These are phyloP conservation scores for Esox niger DNA, from an alignment of 2,113 vertebrate species.

Conservation along the genomic window DNA sequence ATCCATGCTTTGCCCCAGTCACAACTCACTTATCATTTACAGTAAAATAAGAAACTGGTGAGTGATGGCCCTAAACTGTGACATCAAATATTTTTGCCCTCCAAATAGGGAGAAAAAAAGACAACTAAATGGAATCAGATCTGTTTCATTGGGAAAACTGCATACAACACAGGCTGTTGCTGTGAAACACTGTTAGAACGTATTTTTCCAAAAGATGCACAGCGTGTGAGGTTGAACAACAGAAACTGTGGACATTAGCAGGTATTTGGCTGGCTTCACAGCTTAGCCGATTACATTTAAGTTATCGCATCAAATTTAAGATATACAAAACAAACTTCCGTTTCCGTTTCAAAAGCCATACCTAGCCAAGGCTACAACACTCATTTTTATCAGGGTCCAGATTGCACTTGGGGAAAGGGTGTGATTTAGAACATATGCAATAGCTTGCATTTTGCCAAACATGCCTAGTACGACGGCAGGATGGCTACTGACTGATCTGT, in stretches of 20 bases:
- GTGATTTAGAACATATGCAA: too few species aligned
- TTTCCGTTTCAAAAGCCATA: too few species aligned
- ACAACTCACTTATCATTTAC: neutral
- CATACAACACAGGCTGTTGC: conserved; percentile 18
- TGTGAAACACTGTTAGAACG: conserved; percentile 7
- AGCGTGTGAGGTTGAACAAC: conserved; percentile 14
- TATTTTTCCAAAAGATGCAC: conserved; percentile 29
- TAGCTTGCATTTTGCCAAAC: too few species aligned
- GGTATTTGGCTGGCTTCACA: conserved; percentile 5
- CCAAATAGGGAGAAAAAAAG: neutral
- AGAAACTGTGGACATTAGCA: conserved; percentile 10
- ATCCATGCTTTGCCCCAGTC: neutral
- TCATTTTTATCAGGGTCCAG: too few species aligned
- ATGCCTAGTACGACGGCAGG: too few species aligned
- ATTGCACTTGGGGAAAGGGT: too few species aligned
- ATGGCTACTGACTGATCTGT: conserved; percentile 28
- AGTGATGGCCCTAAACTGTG: too few species aligned
- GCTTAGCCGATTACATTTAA: conserved; percentile 28
- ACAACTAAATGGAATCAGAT: neutral
- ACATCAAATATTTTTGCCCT: neutral
- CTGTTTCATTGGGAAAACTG: conserved; percentile 54
- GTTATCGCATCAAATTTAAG: conserved; percentile 33
- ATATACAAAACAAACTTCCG: neutral
- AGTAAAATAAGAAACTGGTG: neutral
- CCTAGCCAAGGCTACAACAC: too few species aligned